These are phyloP conservation scores for Muricea muricata DNA, from an alignment of 92 coral and sea anemone genomes.

Conservation along the genomic window DNA sequence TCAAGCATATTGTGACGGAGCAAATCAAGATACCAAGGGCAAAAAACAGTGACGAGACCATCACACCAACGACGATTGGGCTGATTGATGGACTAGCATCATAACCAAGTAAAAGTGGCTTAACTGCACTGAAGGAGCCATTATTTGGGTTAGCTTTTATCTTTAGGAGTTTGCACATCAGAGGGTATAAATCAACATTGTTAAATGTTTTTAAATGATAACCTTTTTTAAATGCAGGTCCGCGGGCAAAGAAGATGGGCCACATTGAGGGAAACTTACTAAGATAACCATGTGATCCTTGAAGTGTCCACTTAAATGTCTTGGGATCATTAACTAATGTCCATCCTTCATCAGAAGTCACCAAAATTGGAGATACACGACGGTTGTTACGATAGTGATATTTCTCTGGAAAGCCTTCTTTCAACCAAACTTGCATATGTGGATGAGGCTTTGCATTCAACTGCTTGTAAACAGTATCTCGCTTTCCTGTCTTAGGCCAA, in stretches of 20 bases:
- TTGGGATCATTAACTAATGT: conserved; percentile 16
- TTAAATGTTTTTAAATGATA: conserved; percentile 66
- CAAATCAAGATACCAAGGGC: conserved; percentile 9
- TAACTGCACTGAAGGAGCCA: conserved; percentile 65
- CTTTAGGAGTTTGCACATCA: conserved; percentile 79
- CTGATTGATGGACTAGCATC: background rate
- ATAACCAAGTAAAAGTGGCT: background rate
- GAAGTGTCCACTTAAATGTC: background rate
- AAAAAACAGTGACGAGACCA: conserved; percentile 9
- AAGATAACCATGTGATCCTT: conserved; percentile 76
- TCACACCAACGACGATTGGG: conserved; percentile 17
- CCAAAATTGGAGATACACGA: conserved; percentile 74
- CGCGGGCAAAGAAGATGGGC: conserved; percentile 81
- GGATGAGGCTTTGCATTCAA: conserved; percentile 57
- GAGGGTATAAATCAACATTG: conserved; percentile 73
- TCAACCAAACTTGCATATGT: conserved; percentile 70
- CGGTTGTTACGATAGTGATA: conserved; percentile 67
- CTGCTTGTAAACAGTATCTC: conserved; percentile 55
- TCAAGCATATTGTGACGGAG: conserved; percentile 5
- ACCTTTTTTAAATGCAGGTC: conserved; percentile 80
- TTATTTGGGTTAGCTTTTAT: conserved; percentile 74
- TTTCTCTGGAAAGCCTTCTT: conserved; percentile 69
- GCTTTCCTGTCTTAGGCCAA: conserved; percentile 67
- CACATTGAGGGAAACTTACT: conserved; percentile 66
- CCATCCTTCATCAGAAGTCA: conserved; percentile 83